These are phyloP conservation scores for Yoshiicerus persimilis DNA, from an alignment of 1,140 invertebrate genomes.

Conservation along the genomic window DNA sequence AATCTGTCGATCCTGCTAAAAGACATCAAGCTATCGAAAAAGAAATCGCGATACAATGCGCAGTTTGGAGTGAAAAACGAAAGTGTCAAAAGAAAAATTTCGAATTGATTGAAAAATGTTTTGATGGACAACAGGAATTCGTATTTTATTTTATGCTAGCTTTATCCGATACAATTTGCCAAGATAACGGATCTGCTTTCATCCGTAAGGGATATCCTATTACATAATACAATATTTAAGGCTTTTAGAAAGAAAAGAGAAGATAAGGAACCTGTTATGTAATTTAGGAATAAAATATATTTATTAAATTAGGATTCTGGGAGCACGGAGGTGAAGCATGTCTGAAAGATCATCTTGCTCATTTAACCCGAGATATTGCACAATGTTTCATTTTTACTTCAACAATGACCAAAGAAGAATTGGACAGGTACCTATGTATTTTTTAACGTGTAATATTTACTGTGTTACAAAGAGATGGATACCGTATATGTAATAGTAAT, in stretches of 20 bases:
- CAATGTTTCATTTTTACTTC: slow-evolving; percentile 24
- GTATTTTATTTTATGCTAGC: slow-evolving; percentile 38
- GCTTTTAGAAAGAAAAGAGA: no score
- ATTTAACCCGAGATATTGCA: slow-evolving; percentile 28
- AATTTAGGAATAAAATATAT: no score
- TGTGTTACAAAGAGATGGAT: neutral
- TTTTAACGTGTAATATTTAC: neutral
- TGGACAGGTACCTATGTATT: slow-evolving; percentile 24
- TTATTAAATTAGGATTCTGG: slow-evolving; percentile 30
- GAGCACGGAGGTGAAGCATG: slow-evolving; percentile 31
- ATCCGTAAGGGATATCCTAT: neutral
- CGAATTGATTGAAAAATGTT: slow-evolving; percentile 30
- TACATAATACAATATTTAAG: no score
- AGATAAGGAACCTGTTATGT: no score
- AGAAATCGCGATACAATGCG: slow-evolving; percentile 15
- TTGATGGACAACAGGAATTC: slow-evolving; percentile 30
- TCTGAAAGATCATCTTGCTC: slow-evolving; percentile 14
- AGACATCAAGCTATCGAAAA: slow-evolving; percentile 17
- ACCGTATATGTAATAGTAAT: neutral
- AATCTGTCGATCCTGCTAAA: neutral
- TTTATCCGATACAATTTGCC: slow-evolving; percentile 29
- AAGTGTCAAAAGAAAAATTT: slow-evolving; percentile 30
- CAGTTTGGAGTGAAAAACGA: slow-evolving; percentile 2
- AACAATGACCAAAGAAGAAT: slow-evolving; percentile 25
- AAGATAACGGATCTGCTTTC: slow-evolving; percentile 12